These are phyloP conservation scores for Alligator sinensis DNA, from an alignment of 2,113 vertebrate species.

Conservation along the genomic window DNA sequence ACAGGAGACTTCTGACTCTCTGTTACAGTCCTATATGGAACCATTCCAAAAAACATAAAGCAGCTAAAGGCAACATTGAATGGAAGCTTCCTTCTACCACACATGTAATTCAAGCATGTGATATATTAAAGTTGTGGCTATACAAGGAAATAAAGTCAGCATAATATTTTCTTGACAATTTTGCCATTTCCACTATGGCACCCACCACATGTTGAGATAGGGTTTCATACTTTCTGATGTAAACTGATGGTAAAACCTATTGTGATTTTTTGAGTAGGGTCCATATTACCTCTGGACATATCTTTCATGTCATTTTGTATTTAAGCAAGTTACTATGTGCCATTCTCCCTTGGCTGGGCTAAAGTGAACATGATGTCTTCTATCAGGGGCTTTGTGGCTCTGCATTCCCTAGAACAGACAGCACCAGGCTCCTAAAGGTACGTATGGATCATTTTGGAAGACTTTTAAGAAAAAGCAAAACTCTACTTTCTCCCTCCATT, in stretches of 20 bases:
- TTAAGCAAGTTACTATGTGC: neutral
- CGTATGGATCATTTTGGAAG: neutral
- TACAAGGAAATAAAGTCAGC: neutral
- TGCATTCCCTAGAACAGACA: neutral
- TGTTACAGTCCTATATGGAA: conserved; percentile 9
- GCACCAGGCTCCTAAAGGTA: neutral
- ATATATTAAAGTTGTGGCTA: neutral
- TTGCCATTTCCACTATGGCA: conserved; percentile 13
- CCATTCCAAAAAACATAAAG: conserved; percentile 14
- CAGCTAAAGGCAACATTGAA: conserved; percentile 21
- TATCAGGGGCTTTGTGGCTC: neutral
- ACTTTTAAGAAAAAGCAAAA: neutral
- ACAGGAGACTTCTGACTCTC: neutral
- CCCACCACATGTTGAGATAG: neutral
- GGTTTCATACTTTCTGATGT: neutral
- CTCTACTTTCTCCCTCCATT: neutral
- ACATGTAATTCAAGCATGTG: neutral
- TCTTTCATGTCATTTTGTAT: conserved; percentile 3
- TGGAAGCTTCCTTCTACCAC: neutral
- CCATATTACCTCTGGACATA: neutral
- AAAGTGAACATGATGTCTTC: neutral
- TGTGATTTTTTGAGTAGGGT: neutral
- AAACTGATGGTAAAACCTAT: neutral
- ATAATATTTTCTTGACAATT: conserved; percentile 15
- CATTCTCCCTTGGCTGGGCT: neutral